Evolutionary conservation across 2,888 invertebrate genomes (phyloP).

Genomic region (Strigamia transsilvanica): DNA sequence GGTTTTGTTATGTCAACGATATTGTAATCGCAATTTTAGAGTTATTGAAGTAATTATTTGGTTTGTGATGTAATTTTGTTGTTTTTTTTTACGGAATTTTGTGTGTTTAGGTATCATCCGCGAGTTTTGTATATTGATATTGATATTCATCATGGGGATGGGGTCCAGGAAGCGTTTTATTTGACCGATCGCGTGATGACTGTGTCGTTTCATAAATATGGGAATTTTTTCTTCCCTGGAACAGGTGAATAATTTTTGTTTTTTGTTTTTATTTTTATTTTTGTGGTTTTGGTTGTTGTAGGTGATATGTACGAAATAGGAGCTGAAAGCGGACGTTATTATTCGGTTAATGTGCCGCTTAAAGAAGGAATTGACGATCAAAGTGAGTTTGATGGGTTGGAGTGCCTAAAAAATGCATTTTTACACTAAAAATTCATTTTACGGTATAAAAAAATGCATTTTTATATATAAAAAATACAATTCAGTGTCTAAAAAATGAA

Average conservation of each 20-base stretch:
- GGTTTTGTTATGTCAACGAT: conserved; percentile 99
- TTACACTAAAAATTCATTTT: no score
- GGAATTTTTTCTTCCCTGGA: conserved; percentile 97
- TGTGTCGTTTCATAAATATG: conserved; percentile 98
- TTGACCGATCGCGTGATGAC: conserved; percentile 98
- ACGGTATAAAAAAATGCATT: no score
- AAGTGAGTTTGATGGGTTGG: no score
- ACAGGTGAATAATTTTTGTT: conserved; percentile 72
- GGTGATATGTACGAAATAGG: conserved; percentile 98
- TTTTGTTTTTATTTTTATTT: neutral
- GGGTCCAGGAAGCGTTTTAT: conserved; percentile 98
- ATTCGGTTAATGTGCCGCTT: conserved; percentile 97
- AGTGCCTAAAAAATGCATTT: no score
- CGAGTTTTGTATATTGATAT: conserved; percentile 98
- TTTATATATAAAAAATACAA: no score
- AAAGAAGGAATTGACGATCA: conserved; percentile 96
- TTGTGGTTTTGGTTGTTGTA: conserved; percentile 52
- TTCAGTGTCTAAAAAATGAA: no score
- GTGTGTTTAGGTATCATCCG: conserved; percentile 79
- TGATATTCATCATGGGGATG: conserved; percentile 97
- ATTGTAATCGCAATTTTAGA: conserved; percentile 98
- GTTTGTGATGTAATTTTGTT: no score
- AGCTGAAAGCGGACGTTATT: conserved; percentile 92
- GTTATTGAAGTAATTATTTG: conserved; percentile 73
- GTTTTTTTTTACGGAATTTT: neutral